phyloP scores from a whole-genome alignment of 2,797 vertebrate genomes.

The Pangasius mekongensis region DNA sequence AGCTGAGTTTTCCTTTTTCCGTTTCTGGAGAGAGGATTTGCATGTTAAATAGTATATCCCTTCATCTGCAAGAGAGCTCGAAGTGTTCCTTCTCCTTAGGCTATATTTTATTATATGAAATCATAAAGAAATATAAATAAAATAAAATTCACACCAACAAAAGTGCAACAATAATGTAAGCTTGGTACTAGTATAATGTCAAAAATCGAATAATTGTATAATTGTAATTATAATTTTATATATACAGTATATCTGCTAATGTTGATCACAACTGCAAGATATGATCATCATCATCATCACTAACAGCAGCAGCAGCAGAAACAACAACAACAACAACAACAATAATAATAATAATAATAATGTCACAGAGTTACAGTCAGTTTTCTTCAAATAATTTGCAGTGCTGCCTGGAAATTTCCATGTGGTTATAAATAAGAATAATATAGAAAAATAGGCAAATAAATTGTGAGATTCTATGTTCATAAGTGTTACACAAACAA shows the following conservation, averaged over 20 bases:
- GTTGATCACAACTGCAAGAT: background rate
- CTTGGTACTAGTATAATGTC: background rate
- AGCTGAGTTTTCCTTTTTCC: background rate
- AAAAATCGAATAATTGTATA: too few relatives aligned
- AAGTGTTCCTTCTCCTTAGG: background rate
- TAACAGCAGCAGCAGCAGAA: background rate
- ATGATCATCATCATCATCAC: background rate
- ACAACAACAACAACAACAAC: background rate
- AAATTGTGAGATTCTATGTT: background rate
- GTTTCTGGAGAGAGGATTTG: constrained; percentile 15
- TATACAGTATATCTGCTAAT: background rate
- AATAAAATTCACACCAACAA: background rate
- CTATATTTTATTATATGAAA: background rate
- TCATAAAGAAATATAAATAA: background rate
- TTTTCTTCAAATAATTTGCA: background rate
- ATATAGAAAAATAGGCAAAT: background rate
- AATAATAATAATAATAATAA: background rate
- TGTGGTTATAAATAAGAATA: background rate
- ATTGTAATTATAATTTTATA: too few relatives aligned
- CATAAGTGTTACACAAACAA: background rate
- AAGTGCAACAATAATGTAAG: background rate
- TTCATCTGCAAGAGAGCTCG: background rate
- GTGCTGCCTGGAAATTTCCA: background rate
- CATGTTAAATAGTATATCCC: background rate
- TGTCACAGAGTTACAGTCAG: background rate